These are phyloP conservation scores for Myripristis jacobus DNA, from an alignment of 2,797 vertebrate species.

Conservation along the genomic window DNA sequence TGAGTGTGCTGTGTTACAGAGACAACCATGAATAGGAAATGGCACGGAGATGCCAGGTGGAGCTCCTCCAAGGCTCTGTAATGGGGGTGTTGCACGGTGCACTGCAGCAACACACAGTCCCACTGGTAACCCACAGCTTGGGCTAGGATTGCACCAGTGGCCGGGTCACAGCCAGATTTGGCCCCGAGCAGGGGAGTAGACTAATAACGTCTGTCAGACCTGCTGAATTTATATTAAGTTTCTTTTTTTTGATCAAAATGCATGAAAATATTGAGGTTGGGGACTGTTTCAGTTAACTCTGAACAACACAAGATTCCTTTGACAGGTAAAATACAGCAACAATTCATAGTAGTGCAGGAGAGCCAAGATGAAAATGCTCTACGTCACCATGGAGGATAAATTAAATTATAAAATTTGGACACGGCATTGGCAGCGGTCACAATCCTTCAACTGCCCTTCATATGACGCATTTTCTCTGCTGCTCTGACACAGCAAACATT, in stretches of 20 bases:
- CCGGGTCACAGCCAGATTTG: slow-evolving; percentile 13
- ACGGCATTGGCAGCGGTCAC: slow-evolving; percentile 10
- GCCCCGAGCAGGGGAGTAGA: slow-evolving; percentile 20
- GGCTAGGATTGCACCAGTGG: not conserved
- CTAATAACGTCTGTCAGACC: slow-evolving; percentile 27
- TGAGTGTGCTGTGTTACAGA: slow-evolving; percentile 47
- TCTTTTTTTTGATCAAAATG: slow-evolving; percentile 7
- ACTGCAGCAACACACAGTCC: slow-evolving; percentile 32
- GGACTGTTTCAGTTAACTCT: slow-evolving; percentile 2
- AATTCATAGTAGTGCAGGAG: slow-evolving; percentile 1
- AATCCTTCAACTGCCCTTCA: slow-evolving; percentile 45
- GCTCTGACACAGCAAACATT: slow-evolving; percentile 25
- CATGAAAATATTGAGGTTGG: slow-evolving; percentile 14
- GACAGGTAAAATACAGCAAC: not conserved
- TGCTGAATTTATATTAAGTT: not conserved
- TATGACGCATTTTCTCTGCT: slow-evolving; percentile 26
- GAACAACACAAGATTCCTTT: slow-evolving; percentile 29
- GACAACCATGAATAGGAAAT: slow-evolving; percentile 49
- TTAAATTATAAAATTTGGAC: slow-evolving; percentile 46
- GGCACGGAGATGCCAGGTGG: slow-evolving; percentile 46
- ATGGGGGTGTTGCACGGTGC: not conserved
- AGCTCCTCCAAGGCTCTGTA: slow-evolving; percentile 44
- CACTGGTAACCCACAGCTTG: slow-evolving; percentile 33
- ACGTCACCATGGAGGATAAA: not conserved
- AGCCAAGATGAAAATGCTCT: slow-evolving; percentile 10